Percentiles rank a stretch among this genome's conserved stretches.
phyloP scores from a whole-genome alignment of 2,113 vertebrate genomes.

The Megaceryle torquata region DNA sequence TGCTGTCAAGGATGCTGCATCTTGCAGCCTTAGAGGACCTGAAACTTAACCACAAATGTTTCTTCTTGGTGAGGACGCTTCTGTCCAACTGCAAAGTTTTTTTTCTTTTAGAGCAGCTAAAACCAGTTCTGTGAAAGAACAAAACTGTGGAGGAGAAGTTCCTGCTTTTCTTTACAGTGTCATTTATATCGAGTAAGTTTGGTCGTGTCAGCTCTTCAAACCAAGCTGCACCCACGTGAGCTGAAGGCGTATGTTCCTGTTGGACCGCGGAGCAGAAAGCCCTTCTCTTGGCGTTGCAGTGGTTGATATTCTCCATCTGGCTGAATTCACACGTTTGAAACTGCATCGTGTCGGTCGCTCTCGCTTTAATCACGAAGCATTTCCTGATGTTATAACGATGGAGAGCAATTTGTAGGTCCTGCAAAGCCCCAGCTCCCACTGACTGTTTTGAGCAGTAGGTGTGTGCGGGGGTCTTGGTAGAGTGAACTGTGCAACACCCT shows the following conservation, averaged over 20 bases:
- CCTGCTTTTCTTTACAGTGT: neutral
- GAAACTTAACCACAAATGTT: too few species aligned
- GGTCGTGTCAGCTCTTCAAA: neutral
- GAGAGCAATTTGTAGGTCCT: neutral
- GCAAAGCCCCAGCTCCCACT: neutral
- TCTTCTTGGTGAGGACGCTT: neutral
- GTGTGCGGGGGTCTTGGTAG: neutral
- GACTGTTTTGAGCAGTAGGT: rapidly evolving
- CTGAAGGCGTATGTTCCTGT: neutral
- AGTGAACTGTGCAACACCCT: neutral
- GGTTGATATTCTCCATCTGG: neutral
- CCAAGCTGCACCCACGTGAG: neutral
- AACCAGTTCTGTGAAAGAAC: neutral
- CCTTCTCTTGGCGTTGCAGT: neutral
- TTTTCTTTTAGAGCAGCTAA: neutral
- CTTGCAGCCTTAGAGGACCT: neutral
- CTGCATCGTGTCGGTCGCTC: neutral
- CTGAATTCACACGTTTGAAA: neutral
- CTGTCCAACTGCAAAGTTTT: neutral
- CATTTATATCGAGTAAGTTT: neutral
- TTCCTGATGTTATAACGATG: rapidly evolving
- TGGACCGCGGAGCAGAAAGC: neutral
- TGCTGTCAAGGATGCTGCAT: neutral
- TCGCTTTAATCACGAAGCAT: neutral
- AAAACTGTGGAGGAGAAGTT: neutral